phyloP scores from a whole-genome alignment of 2,888 invertebrate species.

The Amblyjoppa fuscipennis region DNA sequence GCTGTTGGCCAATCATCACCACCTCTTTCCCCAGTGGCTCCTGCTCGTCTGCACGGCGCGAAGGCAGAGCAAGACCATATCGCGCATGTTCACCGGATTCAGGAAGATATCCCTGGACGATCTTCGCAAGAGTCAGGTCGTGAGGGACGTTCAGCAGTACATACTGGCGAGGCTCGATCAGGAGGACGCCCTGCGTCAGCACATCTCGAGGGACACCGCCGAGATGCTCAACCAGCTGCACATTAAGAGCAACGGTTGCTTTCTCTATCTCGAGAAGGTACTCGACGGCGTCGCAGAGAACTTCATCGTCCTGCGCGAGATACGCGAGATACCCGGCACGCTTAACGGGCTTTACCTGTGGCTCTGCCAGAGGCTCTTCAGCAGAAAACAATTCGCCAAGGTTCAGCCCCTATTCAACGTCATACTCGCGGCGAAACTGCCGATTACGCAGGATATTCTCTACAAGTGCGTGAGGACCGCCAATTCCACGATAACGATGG shows the following conservation, averaged over 20 bases:
- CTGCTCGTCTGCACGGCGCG: slow-evolving; percentile 95
- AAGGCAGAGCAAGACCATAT: slow-evolving; percentile 92
- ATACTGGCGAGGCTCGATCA: slow-evolving; percentile 95
- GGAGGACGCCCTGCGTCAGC: slow-evolving; percentile 94
- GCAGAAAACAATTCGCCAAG: slow-evolving; percentile 94
- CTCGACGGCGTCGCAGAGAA: slow-evolving; percentile 97
- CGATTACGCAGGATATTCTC: slow-evolving; percentile 93
- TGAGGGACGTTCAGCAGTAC: slow-evolving; percentile 97
- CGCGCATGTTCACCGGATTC: slow-evolving; percentile 93
- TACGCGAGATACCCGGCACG: slow-evolving; percentile 97
- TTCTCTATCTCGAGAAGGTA: slow-evolving; percentile 94
- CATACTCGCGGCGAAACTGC: slow-evolving; percentile 94
- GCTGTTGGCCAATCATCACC: slow-evolving; percentile 95
- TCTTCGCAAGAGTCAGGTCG: slow-evolving; percentile 94
- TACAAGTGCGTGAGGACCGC: slow-evolving; percentile 93
- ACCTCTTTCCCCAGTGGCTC: slow-evolving; percentile 96
- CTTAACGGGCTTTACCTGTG: slow-evolving; percentile 97
- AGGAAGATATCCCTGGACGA: slow-evolving; percentile 97
- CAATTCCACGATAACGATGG: slow-evolving; percentile 91
- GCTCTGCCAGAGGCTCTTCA: slow-evolving; percentile 97
- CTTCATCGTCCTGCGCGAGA: slow-evolving; percentile 95
- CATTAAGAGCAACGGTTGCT: slow-evolving; percentile 98
- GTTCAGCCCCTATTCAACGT: slow-evolving; percentile 94
- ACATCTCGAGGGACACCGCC: slow-evolving; percentile 96
- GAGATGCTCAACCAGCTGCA: slow-evolving; percentile 97